Conservation (phyloP, 2,113 vertebrate species). For the Sarotherodon lohbergeri region DNA sequence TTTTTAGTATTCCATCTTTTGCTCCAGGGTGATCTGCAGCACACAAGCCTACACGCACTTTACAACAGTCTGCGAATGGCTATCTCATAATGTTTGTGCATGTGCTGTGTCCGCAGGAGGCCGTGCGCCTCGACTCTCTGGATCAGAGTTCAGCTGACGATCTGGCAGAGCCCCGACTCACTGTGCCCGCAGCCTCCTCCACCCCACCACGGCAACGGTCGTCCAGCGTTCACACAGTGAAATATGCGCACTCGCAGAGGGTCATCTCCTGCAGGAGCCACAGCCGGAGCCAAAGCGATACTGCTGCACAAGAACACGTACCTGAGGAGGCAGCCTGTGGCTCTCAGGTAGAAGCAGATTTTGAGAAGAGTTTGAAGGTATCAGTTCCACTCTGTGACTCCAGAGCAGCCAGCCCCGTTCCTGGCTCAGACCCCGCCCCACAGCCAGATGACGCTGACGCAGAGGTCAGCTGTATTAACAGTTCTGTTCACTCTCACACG, state of each 20-base stretch:
- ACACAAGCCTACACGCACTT: background rate
- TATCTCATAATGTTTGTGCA: background rate
- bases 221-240: constrained; percentile 64
- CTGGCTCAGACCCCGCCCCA: constrained; percentile 15
- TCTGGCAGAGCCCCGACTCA: constrained; percentile 27
- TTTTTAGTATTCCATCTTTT: background rate
- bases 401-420: background rate
- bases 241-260: constrained; percentile 51
- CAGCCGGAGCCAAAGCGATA: constrained; percentile 48
- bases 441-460: constrained; percentile 73
- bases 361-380: constrained; percentile 13
- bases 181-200: constrained; percentile 47
- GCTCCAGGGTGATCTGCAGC: background rate
- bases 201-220: constrained; percentile 40
- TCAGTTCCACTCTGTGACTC: constrained; percentile 36
- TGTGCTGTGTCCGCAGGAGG: constrained; percentile 72
- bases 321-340: constrained; percentile 10
- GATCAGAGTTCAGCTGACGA: constrained; percentile 63
- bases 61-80: background rate
- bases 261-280: constrained; percentile 60
- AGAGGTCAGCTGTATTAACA: constrained; percentile 82
- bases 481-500: constrained; percentile 52
- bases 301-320: constrained; percentile 2
- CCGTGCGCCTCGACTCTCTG: constrained; percentile 55
- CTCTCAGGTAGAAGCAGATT: constrained; percentile 1